Evolutionary conservation across 2,113 vertebrate genomes (phyloP), one percentile per base, ranked within the genome.

Genomic region (Spea bombifrons): DNA sequence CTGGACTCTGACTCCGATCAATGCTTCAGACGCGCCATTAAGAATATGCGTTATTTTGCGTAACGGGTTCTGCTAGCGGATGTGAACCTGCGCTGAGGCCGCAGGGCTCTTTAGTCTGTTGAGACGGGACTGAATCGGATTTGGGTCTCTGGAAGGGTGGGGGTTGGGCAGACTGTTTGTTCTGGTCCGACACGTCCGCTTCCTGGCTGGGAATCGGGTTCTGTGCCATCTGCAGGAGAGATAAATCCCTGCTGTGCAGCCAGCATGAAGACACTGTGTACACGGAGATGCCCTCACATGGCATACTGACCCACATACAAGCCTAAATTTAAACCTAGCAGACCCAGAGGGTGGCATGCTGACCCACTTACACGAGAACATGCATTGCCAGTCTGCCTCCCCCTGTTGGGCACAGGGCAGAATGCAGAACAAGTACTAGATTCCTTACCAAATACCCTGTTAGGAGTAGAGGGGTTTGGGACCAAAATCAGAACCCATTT

Each of bases 241-340:
- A 69, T 76, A 68, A 75, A 59, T 13, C 66, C 75, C 75, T 57
- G 57, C 46, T 68, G 75, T 67, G 50, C 75, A 67, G 66, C 52
- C 75, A 69, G 52, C 66, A 69, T 76, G 66, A 59, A 69, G 30
- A 15, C 5, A 43, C n/a, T 69, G 66, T 68, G 74, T 69, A 76
- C 5, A 59, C 75, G 47, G 44, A 48, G 50, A 50, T 69, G 75
- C 66, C 75, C 75, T 76, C 75, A 76, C n/a, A 68, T 76, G 75
- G 66, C 75, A 69, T 66, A 68, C 52, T 68, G 75, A 69, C 75
- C 75, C 75, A 76, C 75, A 69, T 76, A 68, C 66, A 76, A 59
- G 57, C 75, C 75, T 76, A 76, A 68, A 76, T 76, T 59, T 76
- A 69, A 69, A 76, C 44, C 43, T 17, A 7, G 13, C 75, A 49